Evolutionary conservation across 2,797 vertebrate genomes (phyloP), one percentile per base, ranked within the genome.

Genomic region (Ciconia nigra): DNA sequence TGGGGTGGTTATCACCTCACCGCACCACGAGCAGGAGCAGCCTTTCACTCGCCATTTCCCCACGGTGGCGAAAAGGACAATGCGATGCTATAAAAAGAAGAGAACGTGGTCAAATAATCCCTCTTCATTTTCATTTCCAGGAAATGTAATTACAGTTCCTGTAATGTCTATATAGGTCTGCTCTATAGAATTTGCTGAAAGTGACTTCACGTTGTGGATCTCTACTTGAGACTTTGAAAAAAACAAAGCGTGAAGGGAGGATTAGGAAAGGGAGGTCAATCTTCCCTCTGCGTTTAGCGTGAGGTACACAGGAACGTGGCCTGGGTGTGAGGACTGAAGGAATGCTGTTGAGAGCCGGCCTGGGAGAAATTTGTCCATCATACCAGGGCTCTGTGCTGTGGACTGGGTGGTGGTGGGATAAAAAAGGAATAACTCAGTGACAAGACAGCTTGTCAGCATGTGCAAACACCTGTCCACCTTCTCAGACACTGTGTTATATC

Each of bases 11-110:
- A 54, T 90, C 87, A 90, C 91, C 89, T 81, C 57, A 18, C 22
- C 5, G 17, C 71, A 52, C 85, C 55, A 9, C 3, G 2, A 72
- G 52, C 74, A 63, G 1, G 10, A 89, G 72, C 88, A 81, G 86
- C 72, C 65, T 90, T 90, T 93, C 57, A n/a, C 83, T 90, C 9
- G 1, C 70, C n/a, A 24, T 86, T 66, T 86, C 72, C 92, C 92
- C 96, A 92, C 83, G 91, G 91, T 93, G 74, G 91, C 3, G 7
- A 46, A 89, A 89, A 95, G 91, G 84, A 92, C 87, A 87, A 62
- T 70, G 91, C 52, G 89, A n/a, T 84, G 94, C 81, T 80, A 92
- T 93, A 91, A 95, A 95, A 89, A 82, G 47, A 62, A 73, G 70
- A 91, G 83, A 90, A 57, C 57, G 2, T 0, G 42, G 67, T 20